These are phyloP conservation scores for Dione juno DNA, from an alignment of 2,888 invertebrate genomes.

Conservation along the genomic window DNA sequence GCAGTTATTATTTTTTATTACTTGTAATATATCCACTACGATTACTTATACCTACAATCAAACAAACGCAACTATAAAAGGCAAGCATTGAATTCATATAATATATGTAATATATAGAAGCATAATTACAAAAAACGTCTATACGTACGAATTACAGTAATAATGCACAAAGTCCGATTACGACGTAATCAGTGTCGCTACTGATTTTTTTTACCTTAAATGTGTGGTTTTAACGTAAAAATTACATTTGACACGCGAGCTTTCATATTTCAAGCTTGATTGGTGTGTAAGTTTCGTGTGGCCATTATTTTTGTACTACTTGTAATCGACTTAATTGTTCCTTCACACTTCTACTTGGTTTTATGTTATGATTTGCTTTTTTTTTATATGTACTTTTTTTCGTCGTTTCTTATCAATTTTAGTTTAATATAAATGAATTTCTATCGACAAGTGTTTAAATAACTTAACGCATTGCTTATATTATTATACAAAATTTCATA, in stretches of 20 bases:
- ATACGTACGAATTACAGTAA: conserved; percentile 44
- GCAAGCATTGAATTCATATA: background rate
- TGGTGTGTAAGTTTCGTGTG: conserved; percentile 14
- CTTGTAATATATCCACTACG: background rate
- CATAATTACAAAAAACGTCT: conserved; percentile 29
- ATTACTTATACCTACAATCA: background rate
- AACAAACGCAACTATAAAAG: background rate
- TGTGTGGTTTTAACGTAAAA: conserved; percentile 26
- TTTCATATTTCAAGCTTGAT: conserved; percentile 6
- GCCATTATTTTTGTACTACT: background rate
- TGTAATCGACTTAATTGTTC: conserved; percentile 12
- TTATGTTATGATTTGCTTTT: background rate
- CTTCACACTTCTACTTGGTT: background rate
- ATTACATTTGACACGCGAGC: conserved; percentile 25
- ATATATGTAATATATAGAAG: background rate
- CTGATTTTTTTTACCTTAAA: conserved; percentile 18
- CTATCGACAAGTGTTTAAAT: too few species aligned
- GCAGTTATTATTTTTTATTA: too few species aligned
- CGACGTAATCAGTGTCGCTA: conserved; percentile 23
- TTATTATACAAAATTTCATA: too few species aligned
- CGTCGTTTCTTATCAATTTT: background rate
- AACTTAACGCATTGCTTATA: too few species aligned
- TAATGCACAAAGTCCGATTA: conserved; percentile 31
- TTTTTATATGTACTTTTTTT: background rate
- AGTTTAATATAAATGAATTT: too few species aligned